Base-by-base conservation (phyloP, 2,797 vertebrate species). In the Capromys pilorides region DNA sequence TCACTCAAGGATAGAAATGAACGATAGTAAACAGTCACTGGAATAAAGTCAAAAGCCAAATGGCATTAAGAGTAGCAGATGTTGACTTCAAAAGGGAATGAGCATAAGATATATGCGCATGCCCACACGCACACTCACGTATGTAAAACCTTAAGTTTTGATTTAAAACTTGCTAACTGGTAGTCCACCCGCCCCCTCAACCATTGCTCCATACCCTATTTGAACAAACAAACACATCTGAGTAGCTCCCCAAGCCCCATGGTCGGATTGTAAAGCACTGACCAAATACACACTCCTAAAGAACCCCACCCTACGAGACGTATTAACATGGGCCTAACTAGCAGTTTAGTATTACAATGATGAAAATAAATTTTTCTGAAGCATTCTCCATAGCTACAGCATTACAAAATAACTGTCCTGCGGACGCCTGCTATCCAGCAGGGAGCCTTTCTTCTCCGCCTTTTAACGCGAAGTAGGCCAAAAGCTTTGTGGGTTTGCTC, bases 401-500 rank as follows among this genome's bases (percentile, higher is more conserved):
- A 36, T 22, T 59, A 71, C 62, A 39, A 54, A 78, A 85, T 13
- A 87, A 80, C 21, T 77, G n/a, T 7, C 88, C 78, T 94, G 96
- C 88, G 92, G 94, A 92, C 4, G 75, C 51, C 61, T 3, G 0
- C 2, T 0, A 41, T 0, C 3, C 96, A 97, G 97, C 97, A 92
- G 97, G 97, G 98, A 98, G 97, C 96, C 97, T 97, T 96, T 98
- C 88, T 64, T 98, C 96, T 96, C 98, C 98, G 97, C 96, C 97
- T 97, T 98, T 98, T 96, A 96, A 98, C 98, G 98, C 95, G 97
- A 98, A 90, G 2, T 85, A 96, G 96, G 97, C 97, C 80, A 22
- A 45, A 82, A 66, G 92, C 98, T 97, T 98, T 98, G 98, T 98
- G 97, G 97, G 97, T 94, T 96, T 94, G 93, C 97, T 98, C 98